phyloP scores from a whole-genome alignment of 2,113 vertebrate species.

The Barbus barbus region DNA sequence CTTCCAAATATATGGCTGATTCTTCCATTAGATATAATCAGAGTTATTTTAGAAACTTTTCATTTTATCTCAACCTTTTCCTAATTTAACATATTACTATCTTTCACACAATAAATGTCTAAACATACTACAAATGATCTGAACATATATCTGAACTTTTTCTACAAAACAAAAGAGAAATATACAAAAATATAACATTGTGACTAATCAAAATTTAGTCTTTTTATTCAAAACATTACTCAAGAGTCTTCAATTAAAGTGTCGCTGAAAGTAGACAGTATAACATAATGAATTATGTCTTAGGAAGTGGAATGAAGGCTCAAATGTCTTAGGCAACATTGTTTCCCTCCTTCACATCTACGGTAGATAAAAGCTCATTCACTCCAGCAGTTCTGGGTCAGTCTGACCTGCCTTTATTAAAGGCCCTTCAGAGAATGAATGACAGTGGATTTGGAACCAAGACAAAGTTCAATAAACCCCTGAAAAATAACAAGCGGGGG shows the following conservation, averaged over 20 bases:
- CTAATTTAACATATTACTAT: no score
- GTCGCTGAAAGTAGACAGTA: background rate
- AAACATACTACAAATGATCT: no score
- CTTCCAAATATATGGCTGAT: background rate
- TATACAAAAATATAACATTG: background rate
- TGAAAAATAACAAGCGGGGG: conserved; percentile 38
- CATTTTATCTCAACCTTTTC: no score
- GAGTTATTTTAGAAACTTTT: no score
- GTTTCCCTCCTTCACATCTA: conserved; percentile 38
- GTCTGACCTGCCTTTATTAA: conserved; percentile 72
- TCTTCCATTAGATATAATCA: background rate
- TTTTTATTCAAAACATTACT: background rate
- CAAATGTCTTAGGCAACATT: conserved; percentile 15
- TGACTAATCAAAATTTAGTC: background rate
- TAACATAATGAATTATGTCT: background rate
- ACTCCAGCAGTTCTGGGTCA: conserved; percentile 67
- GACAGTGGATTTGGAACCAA: conserved; percentile 54
- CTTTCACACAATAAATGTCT: no score
- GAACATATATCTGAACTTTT: background rate
- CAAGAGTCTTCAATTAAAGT: background rate
- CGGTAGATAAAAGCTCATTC: conserved; percentile 55
- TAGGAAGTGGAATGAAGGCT: background rate
- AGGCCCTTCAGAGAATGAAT: conserved; percentile 62
- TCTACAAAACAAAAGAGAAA: background rate
- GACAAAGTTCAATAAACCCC: conserved; percentile 61